Percentiles rank a stretch among this genome's conserved stretches.
Conservation (phyloP, 2,888 invertebrate species). For the Drosophila mimetica region DNA sequence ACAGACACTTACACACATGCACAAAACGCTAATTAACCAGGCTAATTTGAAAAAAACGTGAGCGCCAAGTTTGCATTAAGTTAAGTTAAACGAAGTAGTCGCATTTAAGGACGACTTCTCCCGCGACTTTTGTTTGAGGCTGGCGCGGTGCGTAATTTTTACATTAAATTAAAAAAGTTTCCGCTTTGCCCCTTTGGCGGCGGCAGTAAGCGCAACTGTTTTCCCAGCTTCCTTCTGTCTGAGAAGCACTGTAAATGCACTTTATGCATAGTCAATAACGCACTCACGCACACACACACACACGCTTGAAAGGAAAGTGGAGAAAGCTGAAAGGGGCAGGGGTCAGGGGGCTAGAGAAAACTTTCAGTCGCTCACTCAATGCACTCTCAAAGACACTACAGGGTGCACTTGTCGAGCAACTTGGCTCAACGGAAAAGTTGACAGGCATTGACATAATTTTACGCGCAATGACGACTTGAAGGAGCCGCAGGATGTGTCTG, state of each 20-base stretch:
- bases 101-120: constrained; percentile 51
- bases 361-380: constrained; percentile 70
- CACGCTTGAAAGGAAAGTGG: constrained; percentile 21
- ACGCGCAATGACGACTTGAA: constrained; percentile 73
- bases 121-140: constrained; percentile 21
- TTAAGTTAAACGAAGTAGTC: constrained; percentile 50
- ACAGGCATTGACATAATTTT: constrained; percentile 80
- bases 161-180: constrained; percentile 75
- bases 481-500: constrained; percentile 60
- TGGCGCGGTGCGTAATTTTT: constrained; percentile 47
- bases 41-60: constrained; percentile 57
- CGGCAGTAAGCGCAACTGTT: constrained; percentile 20
- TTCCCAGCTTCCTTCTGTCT: constrained; percentile 12
- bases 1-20: constrained; percentile 12
- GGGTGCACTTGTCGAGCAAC: constrained; percentile 57
- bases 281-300: constrained; percentile 8
- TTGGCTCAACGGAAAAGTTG: constrained; percentile 67
- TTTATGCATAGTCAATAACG: constrained; percentile 67
- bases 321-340: neutral
- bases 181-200: neutral
- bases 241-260: constrained; percentile 39
- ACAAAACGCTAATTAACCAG: constrained; percentile 66
- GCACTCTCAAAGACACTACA: constrained; percentile 69
- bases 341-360: constrained; percentile 9
- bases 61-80: constrained; percentile 54